These are phyloP conservation scores for Slavum lentiscoides DNA, from an alignment of 2,888 invertebrate genomes.

Conservation along the genomic window DNA sequence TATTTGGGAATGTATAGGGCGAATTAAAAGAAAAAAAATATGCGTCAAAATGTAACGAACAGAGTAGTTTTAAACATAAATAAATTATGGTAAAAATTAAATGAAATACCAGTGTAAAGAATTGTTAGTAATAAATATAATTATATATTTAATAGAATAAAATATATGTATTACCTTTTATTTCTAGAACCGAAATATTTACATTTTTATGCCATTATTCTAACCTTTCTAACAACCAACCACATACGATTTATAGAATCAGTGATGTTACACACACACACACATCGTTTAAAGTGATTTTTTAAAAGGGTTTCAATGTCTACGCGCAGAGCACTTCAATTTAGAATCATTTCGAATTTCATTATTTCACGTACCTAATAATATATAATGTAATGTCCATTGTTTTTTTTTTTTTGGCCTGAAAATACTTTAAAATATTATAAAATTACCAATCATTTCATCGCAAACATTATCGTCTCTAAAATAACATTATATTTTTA, in stretches of 20 bases:
- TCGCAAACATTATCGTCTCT: background rate
- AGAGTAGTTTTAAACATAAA: no score
- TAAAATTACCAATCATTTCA: background rate
- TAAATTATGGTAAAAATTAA: background rate
- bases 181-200: background rate
- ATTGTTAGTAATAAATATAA: background rate
- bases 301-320: conserved; percentile 38
- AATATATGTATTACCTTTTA: background rate
- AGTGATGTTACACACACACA: background rate
- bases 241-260: conserved; percentile 9
- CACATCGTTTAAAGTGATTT: conserved; percentile 1
- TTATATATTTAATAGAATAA: background rate
- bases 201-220: conserved; percentile 28
- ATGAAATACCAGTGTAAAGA: background rate
- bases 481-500: background rate
- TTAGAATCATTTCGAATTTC: conserved; percentile 5
- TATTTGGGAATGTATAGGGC: no score
- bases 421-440: conserved; percentile 16
- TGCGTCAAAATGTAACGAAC: no score
- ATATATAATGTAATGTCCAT: background rate
- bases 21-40: no score
- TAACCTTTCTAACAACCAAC: conserved; percentile 11
- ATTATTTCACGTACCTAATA: background rate
- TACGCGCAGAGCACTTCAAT: background rate
- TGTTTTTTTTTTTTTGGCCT: no score